Evolutionary conservation across 2,888 invertebrate genomes (phyloP), one percentile per base, ranked within the genome.

Genomic region (Encarsia formosa): DNA sequence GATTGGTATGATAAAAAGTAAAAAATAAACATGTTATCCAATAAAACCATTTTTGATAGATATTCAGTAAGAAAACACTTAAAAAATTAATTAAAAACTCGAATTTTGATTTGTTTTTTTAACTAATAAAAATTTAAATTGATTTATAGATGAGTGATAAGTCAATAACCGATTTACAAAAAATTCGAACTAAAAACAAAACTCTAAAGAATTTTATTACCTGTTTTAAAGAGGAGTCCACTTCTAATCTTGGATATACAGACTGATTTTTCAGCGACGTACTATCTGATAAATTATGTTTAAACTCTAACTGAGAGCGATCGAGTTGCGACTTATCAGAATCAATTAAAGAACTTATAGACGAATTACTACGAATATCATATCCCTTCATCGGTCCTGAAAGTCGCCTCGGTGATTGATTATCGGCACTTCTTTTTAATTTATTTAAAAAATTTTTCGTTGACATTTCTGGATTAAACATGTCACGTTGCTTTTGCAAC

Each of bases 371-470:
- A 42, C 76, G 71, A 43, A 77, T 73, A 47, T 75, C 75, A 53
- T 76, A 76, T 23, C 79, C 79, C 59, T 77, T 79, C 67, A 80
- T 70, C 2, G 80, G 79, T 1, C 79, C 79, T 2, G 75, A 75
- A 32, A 70, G 64, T 50, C 75, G 67, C 6, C 76, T 65, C 5
- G 73, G 74, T 1, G 74, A 74, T 54, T 75, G 74, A 55, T 69
- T 70, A 19, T 75, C 74, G 0, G 75, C 74, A 35, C 72, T 74
- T 49, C 77, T 67, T 61, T 77, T 79, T 32, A 79, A 67, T 63
- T 78, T 78, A 2, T 77, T 72, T 32, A 77, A 63, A 64, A 77
- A 76, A 52, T 76, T 76, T 56, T 77, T 77, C 8, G 78, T 77
- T 6, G 74, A 73, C 65, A 80, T 70, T 62, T 79, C 78, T 34